These are phyloP conservation scores for Drosophila peninsularis DNA, from an alignment of 2,888 invertebrate genomes.

Conservation along the genomic window DNA sequence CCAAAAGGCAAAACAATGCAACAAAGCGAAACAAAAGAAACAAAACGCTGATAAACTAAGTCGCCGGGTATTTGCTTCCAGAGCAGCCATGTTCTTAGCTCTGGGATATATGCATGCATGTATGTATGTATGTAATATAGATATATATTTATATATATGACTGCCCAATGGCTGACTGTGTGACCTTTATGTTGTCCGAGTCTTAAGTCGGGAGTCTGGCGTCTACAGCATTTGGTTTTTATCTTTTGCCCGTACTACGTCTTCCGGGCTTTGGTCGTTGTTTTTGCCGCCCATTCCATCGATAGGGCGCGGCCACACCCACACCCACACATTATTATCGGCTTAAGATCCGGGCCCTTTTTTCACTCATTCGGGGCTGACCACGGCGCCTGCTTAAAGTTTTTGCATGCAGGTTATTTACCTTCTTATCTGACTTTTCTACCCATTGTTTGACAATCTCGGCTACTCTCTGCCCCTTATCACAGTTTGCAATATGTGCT, in stretches of 20 bases:
- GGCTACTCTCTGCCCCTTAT: slow-evolving; percentile 44
- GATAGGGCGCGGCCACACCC: slow-evolving; percentile 49
- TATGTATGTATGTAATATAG: neutral
- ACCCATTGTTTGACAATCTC: slow-evolving; percentile 50
- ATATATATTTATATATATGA: neutral
- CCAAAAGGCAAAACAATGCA: slow-evolving; percentile 39
- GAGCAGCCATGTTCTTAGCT: slow-evolving; percentile 30
- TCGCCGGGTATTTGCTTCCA: slow-evolving; percentile 13
- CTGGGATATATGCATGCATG: neutral
- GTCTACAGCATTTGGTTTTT: slow-evolving; percentile 35
- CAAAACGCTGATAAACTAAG: slow-evolving; percentile 48
- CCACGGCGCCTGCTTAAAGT: slow-evolving; percentile 63
- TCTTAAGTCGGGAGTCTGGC: slow-evolving; percentile 9
- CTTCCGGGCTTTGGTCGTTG: slow-evolving; percentile 63
- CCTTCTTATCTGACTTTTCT: slow-evolving; percentile 68
- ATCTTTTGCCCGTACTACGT: slow-evolving; percentile 51
- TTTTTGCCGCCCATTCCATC: slow-evolving; percentile 18
- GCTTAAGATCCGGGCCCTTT: slow-evolving; percentile 53
- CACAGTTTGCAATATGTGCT: slow-evolving; percentile 67
- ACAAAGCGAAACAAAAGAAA: slow-evolving; percentile 34
- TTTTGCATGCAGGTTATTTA: slow-evolving; percentile 68
- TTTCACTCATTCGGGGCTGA: slow-evolving; percentile 2
- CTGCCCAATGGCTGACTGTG: slow-evolving; percentile 5
- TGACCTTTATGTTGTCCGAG: slow-evolving; percentile 38
- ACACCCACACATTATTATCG: slow-evolving; percentile 39